Base-by-base conservation (phyloP, 2,888 invertebrate species). In the Dendrolimus pini region DNA sequence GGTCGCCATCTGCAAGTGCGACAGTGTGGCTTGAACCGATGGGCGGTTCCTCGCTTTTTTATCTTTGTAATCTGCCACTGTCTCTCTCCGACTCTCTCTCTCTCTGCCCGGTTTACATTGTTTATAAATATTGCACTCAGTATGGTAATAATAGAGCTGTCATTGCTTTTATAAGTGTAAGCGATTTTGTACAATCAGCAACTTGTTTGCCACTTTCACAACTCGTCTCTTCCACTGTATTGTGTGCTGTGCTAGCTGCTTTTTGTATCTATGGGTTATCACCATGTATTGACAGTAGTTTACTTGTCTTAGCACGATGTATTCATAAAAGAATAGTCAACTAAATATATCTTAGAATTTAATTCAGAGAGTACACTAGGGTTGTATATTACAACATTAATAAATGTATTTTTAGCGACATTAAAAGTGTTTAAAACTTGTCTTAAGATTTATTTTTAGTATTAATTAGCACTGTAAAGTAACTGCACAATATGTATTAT, bases 231-330 rank as follows among this genome's bases (percentile, higher is more conserved):
- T 88, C 90, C 89, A 90, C 90, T 88, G 84, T 89, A 83, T 77
- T 84, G 90, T 89, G 89, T 89, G 90, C 87, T 89, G 85, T 89
- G 89, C 87, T 90, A 89, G 90, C 90, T 90, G 90, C 90, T 90
- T 90, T 88, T 90, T 88, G 90, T 89, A 85, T 86, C 85, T 89
- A 87, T 86, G 85, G 86, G 83, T 86, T 83, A 85, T 87, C 89
- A 89, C 89, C 84, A 83, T 83, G 81, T 85, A 81, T 81, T 82
- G 77, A 81, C 70, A 78, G 82, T 88, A 86, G 84, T 80, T 78
- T 75, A 80, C 72, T 80, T 84, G 77, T 83, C 75, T 78, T 65
- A 84, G 87, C 87, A 89, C 88, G 81, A 82, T 72, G 72, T 74
- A 55, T 42, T 54, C 55, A 41, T 57, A 57, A 54, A 55, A 41